Percentiles rank a stretch among this genome's conserved stretches.
Evolutionary conservation across 2,113 vertebrate genomes (phyloP).

Genomic region (Onychorhynchus coronatus): DNA sequence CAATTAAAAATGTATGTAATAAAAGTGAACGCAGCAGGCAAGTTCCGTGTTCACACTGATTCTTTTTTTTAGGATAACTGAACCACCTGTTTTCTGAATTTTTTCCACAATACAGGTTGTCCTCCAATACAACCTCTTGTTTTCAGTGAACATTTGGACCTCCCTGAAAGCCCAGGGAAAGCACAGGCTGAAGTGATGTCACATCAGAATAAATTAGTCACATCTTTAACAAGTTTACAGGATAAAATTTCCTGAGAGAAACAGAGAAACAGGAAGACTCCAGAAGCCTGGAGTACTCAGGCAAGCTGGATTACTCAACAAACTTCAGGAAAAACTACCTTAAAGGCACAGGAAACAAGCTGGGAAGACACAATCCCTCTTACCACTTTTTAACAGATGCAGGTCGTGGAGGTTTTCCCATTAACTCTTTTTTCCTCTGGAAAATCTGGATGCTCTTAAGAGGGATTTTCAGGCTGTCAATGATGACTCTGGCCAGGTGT

Average conservation of each 20-base stretch:
- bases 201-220: neutral
- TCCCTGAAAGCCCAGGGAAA: neutral
- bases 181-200: neutral
- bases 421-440: conserved; percentile 55
- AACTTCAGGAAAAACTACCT: neutral
- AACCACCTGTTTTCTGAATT: neutral
- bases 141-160: neutral
- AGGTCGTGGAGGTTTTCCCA: conserved; percentile 78
- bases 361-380: neutral
- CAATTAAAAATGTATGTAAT: neutral
- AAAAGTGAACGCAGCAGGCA: neutral
- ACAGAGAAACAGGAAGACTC: neutral
- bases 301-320: neutral
- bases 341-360: neutral
- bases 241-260: neutral
- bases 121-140: neutral
- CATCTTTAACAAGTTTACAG: neutral
- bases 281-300: neutral
- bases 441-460: conserved; percentile 43
- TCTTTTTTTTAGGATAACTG: neutral
- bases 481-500: conserved; percentile 74
- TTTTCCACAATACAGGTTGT: neutral
- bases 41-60: neutral
- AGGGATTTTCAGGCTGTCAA: conserved; percentile 79
- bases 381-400: conserved; percentile 79